Percentiles rank a stretch among this genome's conserved stretches.
phyloP scores from a whole-genome alignment of 2,797 vertebrate genomes.

The Myiotriccus ornatus region DNA sequence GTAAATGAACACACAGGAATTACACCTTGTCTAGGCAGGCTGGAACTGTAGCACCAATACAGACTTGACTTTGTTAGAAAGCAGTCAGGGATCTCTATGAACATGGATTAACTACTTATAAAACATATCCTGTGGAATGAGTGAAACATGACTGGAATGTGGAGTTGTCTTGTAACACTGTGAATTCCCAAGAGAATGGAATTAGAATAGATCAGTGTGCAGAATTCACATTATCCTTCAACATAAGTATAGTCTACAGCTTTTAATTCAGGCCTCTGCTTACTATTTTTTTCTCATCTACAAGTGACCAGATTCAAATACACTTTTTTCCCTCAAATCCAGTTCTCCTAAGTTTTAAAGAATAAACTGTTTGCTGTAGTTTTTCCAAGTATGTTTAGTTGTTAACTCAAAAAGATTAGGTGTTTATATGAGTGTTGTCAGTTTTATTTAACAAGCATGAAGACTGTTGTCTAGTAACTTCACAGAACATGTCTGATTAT shows the following conservation, averaged over 20 bases:
- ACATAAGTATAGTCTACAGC: neutral
- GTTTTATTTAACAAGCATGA: neutral
- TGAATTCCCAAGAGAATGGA: neutral
- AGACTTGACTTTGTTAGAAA: neutral
- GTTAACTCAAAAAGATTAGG: neutral
- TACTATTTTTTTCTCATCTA: neutral
- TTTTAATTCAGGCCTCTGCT: neutral
- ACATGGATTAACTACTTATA: neutral
- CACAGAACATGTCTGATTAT: neutral
- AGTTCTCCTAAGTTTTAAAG: neutral
- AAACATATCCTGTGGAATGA: neutral
- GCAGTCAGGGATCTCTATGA: neutral
- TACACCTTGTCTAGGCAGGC: neutral
- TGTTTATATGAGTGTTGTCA: neutral
- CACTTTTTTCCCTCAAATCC: neutral
- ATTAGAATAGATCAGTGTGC: neutral
- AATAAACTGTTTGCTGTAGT: neutral
- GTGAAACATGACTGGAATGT: neutral
- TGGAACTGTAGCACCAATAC: conserved; percentile 5
- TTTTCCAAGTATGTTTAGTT: neutral
- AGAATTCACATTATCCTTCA: neutral
- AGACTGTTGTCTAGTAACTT: neutral
- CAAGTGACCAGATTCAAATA: neutral
- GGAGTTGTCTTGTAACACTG: neutral
- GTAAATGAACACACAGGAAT: neutral